Evolutionary conservation across 2,113 vertebrate genomes (phyloP).

Genomic region (Semnornis frantzii): DNA sequence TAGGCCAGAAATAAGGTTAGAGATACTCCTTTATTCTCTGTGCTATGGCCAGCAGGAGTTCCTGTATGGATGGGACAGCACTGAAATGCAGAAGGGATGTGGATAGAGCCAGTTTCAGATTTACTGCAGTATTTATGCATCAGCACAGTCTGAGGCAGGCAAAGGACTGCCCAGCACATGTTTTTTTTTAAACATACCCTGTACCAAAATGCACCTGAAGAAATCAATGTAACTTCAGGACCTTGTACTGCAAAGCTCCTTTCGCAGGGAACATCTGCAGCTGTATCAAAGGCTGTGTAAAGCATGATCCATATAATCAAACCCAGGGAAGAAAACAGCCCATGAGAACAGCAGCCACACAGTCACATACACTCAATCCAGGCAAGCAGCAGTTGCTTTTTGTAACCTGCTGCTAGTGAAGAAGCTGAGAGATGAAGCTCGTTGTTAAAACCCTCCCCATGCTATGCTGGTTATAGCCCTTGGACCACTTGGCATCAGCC

Average conservation of each 20-base stretch:
- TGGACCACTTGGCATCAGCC: neutral
- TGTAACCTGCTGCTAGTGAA: neutral
- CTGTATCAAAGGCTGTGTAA: neutral
- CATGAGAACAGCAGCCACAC: neutral
- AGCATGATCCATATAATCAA: neutral
- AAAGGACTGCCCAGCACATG: neutral
- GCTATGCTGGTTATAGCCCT: neutral
- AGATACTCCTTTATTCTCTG: neutral
- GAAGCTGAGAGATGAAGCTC: neutral
- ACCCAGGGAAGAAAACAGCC: neutral
- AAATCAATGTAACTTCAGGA: neutral
- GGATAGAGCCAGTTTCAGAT: neutral
- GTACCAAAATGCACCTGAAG: neutral
- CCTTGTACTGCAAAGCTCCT: neutral
- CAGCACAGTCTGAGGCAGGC: neutral
- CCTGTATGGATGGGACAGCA: fast-evolving
- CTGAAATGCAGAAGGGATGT: neutral
- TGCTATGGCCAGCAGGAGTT: fast-evolving
- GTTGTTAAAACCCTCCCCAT: neutral
- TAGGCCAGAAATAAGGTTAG: neutral
- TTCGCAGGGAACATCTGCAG: neutral
- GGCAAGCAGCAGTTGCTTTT: neutral
- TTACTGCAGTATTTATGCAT: neutral
- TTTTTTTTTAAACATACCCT: neutral
- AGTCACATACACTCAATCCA: neutral